A percentile compares a stretch with the other conserved stretches of the same genome.
These are phyloP conservation scores for Abrostola tripartita DNA, from an alignment of 2,888 invertebrate species.

Conservation along the genomic window DNA sequence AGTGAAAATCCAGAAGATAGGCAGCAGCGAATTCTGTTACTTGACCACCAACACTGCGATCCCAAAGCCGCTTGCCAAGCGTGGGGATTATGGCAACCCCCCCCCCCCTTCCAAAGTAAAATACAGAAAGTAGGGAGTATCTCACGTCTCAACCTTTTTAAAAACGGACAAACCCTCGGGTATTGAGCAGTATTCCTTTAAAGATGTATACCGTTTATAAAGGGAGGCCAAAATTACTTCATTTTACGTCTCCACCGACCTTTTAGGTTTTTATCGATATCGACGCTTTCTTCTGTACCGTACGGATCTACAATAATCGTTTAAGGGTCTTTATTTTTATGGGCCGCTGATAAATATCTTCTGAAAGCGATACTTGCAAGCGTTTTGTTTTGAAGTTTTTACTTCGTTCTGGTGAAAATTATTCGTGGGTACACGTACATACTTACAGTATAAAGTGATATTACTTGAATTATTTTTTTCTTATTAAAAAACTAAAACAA, in stretches of 20 bases:
- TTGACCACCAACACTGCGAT: no score
- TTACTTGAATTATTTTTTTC: no score
- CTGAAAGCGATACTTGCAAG: slow-evolving; percentile 8
- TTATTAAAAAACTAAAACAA: no score
- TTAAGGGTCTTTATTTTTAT: slow-evolving; percentile 42
- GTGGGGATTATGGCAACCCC: no score
- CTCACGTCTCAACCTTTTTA: no score
- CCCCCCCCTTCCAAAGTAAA: no score
- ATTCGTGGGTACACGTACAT: no score
- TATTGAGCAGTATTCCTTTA: slow-evolving; percentile 5
- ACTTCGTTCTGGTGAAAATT: not conserved
- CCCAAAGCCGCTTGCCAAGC: no score
- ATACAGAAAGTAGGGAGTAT: no score
- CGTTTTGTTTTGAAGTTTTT: slow-evolving; percentile 26
- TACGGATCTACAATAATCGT: slow-evolving; percentile 28
- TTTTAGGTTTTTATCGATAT: slow-evolving; percentile 51
- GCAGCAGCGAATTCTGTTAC: no score
- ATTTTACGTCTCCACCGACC: slow-evolving; percentile 47
- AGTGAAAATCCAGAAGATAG: no score
- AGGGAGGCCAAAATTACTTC: slow-evolving; percentile 50
- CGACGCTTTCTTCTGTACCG: slow-evolving; percentile 36
- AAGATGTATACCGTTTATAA: slow-evolving; percentile 27
- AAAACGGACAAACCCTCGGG: not conserved
- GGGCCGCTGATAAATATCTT: slow-evolving; percentile 37
- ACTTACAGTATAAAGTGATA: no score